A percentile compares a stretch with the other conserved stretches of the same genome.
phyloP scores from a whole-genome alignment of 2,797 vertebrate species.

The Phataginus tetradactyla region DNA sequence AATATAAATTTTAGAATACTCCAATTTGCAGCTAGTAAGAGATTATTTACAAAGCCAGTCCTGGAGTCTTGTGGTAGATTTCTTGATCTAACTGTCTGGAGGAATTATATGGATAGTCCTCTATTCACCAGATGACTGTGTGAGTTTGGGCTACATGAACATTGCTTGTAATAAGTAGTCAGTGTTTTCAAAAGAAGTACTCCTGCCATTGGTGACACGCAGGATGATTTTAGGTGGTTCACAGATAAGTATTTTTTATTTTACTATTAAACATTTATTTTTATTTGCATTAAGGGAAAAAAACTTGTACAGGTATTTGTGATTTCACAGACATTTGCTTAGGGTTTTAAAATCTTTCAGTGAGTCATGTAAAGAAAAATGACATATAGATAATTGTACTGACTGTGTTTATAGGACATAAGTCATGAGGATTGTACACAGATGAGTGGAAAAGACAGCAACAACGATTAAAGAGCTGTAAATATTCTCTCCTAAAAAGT shows the following conservation, averaged over 20 bases:
- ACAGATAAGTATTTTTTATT: slow-evolving; percentile 23
- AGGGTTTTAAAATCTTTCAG: slow-evolving; percentile 23
- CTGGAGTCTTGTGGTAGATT: neutral
- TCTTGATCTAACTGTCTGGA: neutral
- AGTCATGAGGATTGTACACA: neutral
- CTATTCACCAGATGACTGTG: neutral
- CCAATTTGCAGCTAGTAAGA: neutral
- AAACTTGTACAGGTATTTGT: neutral
- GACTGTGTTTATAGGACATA: neutral
- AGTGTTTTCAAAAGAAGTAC: neutral
- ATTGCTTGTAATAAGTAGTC: neutral
- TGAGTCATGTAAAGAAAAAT: slow-evolving; percentile 18
- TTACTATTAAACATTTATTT: neutral
- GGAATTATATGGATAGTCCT: neutral
- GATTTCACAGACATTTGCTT: neutral
- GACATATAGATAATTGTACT: neutral
- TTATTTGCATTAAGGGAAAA: neutral
- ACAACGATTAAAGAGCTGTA: neutral
- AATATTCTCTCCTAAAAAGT: neutral
- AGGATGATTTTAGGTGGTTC: slow-evolving; percentile 1
- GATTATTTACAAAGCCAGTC: neutral
- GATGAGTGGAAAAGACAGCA: neutral
- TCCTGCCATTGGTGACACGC: neutral
- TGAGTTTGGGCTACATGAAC: neutral
- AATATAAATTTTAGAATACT: slow-evolving; percentile 16